These are phyloP conservation scores for Craterocephalus amniculus DNA, from an alignment of 2,797 vertebrate species.

Conservation along the genomic window DNA sequence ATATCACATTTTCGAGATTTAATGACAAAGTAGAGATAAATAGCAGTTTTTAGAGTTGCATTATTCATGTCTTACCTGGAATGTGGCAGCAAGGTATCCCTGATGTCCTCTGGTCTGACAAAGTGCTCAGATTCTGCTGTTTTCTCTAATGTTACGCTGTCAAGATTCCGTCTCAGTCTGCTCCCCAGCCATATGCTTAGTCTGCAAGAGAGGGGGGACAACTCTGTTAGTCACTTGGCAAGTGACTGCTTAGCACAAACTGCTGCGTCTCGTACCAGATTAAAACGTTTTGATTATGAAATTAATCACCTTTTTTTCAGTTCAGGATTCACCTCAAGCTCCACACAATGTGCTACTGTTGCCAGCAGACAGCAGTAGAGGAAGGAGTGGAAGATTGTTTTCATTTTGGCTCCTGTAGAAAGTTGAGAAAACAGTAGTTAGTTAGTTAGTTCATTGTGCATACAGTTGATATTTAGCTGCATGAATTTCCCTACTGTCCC, in stretches of 20 bases:
- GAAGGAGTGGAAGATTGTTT: conserved; percentile 84
- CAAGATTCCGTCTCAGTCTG: conserved; percentile 86
- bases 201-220: conserved; percentile 63
- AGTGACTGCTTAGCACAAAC: conserved; percentile 8
- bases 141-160: conserved; percentile 66
- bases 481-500: conserved; percentile 34
- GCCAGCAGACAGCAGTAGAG: conserved; percentile 88
- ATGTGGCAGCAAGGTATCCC: conserved; percentile 81
- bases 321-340: conserved; percentile 86
- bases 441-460: conserved; percentile 53
- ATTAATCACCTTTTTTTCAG: conserved; percentile 88
- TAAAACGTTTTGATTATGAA: conserved; percentile 13
- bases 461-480: conserved; percentile 57
- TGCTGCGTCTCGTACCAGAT: conserved; percentile 12
- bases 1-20: neutral
- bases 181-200: conserved; percentile 88
- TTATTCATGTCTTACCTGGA: conserved; percentile 84
- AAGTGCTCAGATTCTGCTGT: conserved; percentile 78
- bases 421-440: conserved; percentile 54
- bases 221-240: conserved; percentile 43
- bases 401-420: conserved; percentile 85
- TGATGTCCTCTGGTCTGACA: conserved; percentile 85
- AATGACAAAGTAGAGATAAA: neutral
- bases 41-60: conserved; percentile 6
- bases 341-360: conserved; percentile 84